Conservation (phyloP, 2,797 vertebrate genomes). For the Brotula barbata region DNA sequence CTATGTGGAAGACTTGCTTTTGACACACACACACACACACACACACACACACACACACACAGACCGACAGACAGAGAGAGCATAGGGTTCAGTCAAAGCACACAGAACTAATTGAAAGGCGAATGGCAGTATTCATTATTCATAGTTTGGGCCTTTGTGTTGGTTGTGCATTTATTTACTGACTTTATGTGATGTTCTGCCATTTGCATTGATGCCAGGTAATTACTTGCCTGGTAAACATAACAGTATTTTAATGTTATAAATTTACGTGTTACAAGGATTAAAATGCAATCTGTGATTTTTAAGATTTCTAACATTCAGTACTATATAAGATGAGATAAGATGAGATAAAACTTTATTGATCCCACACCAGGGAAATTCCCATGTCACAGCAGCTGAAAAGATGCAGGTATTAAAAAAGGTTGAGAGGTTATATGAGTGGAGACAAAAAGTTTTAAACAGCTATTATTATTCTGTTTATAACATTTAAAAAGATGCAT, state of each 20-base stretch:
- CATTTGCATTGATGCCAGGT: conserved; percentile 25
- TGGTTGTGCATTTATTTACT: conserved; percentile 61
- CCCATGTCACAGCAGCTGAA: too few relatives aligned
- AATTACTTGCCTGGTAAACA: conserved; percentile 23
- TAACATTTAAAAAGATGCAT: conserved; percentile 28
- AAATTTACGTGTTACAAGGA: neutral
- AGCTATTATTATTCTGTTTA: conserved; percentile 19
- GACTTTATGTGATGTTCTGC: conserved; percentile 55
- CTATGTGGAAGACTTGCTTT: conserved; percentile 58
- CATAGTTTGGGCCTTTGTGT: conserved; percentile 61
- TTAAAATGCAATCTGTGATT: neutral
- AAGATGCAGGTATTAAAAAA: too few relatives aligned
- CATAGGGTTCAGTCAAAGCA: conserved; percentile 60
- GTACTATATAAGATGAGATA: too few relatives aligned
- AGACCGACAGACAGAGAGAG: conserved; percentile 16
- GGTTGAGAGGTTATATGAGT: too few relatives aligned
- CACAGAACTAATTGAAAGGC: conserved; percentile 70
- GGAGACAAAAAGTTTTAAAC: too few relatives aligned
- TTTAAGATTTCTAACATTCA: too few relatives aligned
- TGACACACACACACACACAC: conserved; percentile 32
- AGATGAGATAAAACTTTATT: too few relatives aligned
- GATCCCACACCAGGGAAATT: too few relatives aligned
- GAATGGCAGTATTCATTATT: conserved; percentile 70
- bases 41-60: conserved; percentile 16
- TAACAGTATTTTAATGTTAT: too few relatives aligned